Evolutionary conservation across 2,797 vertebrate genomes (phyloP), one percentile per base, ranked within the genome.

Genomic region (Pipistrellus kuhlii): DNA sequence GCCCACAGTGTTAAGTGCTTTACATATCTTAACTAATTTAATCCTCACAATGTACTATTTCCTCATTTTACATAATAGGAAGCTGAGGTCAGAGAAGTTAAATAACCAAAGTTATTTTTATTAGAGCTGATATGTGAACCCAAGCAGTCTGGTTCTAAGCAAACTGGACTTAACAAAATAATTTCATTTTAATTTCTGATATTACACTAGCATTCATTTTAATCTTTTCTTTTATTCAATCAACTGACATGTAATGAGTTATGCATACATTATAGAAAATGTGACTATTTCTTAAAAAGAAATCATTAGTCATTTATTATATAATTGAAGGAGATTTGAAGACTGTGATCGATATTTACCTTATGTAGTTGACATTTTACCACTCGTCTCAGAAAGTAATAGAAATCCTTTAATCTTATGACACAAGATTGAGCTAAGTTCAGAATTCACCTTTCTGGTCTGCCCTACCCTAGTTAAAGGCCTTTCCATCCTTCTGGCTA

Each of bases 261-360:
- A 94, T 84, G 11, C 25, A 89, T 25, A 90, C 18, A 85, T 88
- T 88, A 91, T 69, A 96, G 85, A 35, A 95, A 88, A 90, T 66
- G 44, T 76, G 27, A 85, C 41, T 75, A 23, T 57, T 94, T 90
- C 13, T 72, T 77, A 35, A 85, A 89, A 88, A 75, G 8, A 93
- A 95, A 83, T 48, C 53, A 64, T 89, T 83, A 51, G 18, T 90
- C 64, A 84, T 27, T 83, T 69, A 75, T 76, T 30, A 77, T 85
- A 12, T 25, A 12, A 91, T 69, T 87, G 73, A 81, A 95, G 6
- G 18, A 62, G 48, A 91, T 48, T 13, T 46, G 17, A 90, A 90
- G 53, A 91, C 57, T 64, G 66, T 83, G 30, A 80, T 48, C 44
- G 73, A 57, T 10, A 57, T 35, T 68, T 85, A 72, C 21, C 41